Evolutionary conservation across 1,140 invertebrate species (phyloP).

Genomic region (Meloidogyne floridensis): DNA sequence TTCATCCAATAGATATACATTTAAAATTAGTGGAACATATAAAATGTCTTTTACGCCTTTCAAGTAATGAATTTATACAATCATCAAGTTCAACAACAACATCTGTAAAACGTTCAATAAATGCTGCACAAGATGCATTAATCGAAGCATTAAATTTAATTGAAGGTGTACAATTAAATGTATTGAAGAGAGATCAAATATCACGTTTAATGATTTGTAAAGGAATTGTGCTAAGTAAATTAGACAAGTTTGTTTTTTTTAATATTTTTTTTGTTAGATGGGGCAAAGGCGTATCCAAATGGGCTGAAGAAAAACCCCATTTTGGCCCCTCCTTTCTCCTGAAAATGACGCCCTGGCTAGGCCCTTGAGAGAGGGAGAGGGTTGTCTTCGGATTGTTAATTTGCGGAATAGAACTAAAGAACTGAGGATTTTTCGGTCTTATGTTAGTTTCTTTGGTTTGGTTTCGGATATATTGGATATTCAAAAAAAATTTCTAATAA

Average conservation of each 20-base stretch:
- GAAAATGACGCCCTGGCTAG: too few species aligned
- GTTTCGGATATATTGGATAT: too few species aligned
- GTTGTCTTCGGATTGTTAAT: too few species aligned
- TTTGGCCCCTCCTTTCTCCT: too few species aligned
- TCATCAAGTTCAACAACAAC: constrained; percentile 9
- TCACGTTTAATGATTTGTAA: constrained; percentile 38
- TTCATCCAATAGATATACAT: constrained; percentile 42
- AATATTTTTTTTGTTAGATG: too few species aligned
- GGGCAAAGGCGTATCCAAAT: too few species aligned
- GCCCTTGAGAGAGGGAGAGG: too few species aligned
- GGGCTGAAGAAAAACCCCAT: too few species aligned
- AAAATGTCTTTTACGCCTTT: constrained; percentile 42
- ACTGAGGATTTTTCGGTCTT: too few species aligned
- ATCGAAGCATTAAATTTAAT: constrained; percentile 37
- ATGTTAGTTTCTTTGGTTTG: too few species aligned
- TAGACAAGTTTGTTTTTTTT: constrained; percentile 37
- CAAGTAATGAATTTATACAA: not conserved
- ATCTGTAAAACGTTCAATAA: not conserved
- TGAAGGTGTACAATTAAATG: constrained; percentile 36
- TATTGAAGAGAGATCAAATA: constrained; percentile 37
- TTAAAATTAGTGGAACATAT: constrained; percentile 43
- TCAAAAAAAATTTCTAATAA: too few species aligned
- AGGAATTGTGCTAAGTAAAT: constrained; percentile 33
- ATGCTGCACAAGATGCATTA: constrained; percentile 24
- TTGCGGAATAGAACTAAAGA: too few species aligned